These are phyloP conservation scores for Pelecanus crispus DNA, from an alignment of 2,113 vertebrate genomes.

Conservation along the genomic window DNA sequence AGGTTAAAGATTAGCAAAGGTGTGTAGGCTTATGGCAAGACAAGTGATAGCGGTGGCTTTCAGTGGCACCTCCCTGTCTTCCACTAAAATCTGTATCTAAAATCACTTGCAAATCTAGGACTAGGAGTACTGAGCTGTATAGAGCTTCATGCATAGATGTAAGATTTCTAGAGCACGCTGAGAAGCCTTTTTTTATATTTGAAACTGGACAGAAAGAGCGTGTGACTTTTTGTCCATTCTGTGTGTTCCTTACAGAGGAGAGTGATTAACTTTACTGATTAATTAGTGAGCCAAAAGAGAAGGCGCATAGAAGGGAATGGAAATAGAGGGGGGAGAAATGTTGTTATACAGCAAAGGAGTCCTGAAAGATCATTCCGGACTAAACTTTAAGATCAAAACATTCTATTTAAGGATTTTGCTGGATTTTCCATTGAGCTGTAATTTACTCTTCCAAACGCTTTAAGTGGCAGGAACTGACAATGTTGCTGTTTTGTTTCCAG, in stretches of 20 bases:
- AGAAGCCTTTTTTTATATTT: not conserved
- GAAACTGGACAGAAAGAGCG: not conserved
- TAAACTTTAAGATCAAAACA: not conserved
- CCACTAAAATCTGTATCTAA: not conserved
- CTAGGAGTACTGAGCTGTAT: not conserved
- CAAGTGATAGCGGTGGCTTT: not conserved
- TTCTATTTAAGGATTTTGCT: not conserved
- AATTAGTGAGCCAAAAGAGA: not conserved
- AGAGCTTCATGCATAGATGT: rapidly evolving
- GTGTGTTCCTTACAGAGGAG: not conserved
- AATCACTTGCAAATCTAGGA: not conserved
- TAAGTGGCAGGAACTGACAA: not conserved
- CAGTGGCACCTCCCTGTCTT: not conserved
- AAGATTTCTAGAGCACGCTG: not conserved
- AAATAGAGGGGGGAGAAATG: not conserved
- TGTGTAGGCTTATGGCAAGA: not conserved
- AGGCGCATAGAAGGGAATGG: not conserved
- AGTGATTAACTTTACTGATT: not conserved
- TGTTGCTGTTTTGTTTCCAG: not conserved
- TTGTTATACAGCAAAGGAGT: not conserved
- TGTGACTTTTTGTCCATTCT: not conserved
- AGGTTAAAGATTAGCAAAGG: not conserved
- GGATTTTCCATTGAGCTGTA: not conserved
- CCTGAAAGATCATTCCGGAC: not conserved
- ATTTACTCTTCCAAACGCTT: not conserved